Evolutionary conservation across 2,113 vertebrate species (phyloP), one percentile per base, ranked within the genome.

Genomic region (Mesitornis unicolor): DNA sequence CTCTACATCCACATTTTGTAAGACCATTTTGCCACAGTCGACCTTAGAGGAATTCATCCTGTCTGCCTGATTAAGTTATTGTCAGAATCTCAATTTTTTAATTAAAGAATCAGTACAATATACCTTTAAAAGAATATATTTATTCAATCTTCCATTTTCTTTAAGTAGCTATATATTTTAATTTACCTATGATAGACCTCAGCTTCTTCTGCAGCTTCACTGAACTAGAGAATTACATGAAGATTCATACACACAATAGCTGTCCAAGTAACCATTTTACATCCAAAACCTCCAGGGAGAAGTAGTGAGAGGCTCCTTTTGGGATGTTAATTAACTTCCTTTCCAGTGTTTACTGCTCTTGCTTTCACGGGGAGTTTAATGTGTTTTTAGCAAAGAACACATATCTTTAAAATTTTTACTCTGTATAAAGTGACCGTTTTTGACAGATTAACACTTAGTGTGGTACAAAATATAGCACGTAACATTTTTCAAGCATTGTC

Each of bases 301-400:
- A 93, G 50, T 82, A 82, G 80, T 87, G 84, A 92, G 88, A 95
- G 69, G 69, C 69, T 53, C 16, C 95, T 89, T 96, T 96, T 95
- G 95, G 93, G 89, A 96, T 96, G 92, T 87, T 96, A 96, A 97
- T 96, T 97, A 96, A 79, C 94, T 96, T 95, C 83, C 93, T 95
- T 95, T 95, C 92, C 73, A 82, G 69, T 96, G 94, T 95, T 97
- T 93, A 84, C 95, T 79, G 80, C 86, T 92, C 7, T 77, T 93
- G 48, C 87, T 81, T 95, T 95, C 92, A 81, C n/a, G 79, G 80
- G 69, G 76, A 90, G 59, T 94, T 86, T 84, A 71, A 43, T 73
- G 68, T 69, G 93, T 93, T 90, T 84, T 73, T 87, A 87, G 65
- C 68, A 76, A 75, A 60, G 73, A 77, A 56, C 51, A 71, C 10